Conservation (phyloP, 2,888 invertebrate species). For the Ophion ventricosus region DNA sequence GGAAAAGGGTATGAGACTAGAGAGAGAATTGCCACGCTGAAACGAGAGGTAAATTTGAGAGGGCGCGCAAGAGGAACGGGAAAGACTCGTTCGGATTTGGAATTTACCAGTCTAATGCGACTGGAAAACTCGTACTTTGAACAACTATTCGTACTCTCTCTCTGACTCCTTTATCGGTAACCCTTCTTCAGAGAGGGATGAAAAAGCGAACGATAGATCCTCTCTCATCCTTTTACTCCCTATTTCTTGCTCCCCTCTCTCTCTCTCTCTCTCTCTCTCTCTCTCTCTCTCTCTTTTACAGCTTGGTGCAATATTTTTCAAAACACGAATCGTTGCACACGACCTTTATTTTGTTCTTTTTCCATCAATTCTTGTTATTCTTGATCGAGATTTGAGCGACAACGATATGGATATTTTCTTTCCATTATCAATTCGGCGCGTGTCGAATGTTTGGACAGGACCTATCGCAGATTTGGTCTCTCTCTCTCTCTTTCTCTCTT, state of each 20-base stretch:
- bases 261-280: neutral
- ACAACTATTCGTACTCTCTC: conserved; percentile 51
- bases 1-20: conserved; percentile 23
- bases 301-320: conserved; percentile 13
- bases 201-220: too few species aligned
- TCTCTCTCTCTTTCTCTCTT: neutral
- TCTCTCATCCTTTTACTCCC: too few species aligned
- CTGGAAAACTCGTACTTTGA: conserved; percentile 69
- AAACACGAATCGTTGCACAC: conserved; percentile 1
- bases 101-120: conserved; percentile 77
- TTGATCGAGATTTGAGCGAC: conserved; percentile 34
- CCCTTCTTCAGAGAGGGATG: too few species aligned
- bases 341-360: conserved; percentile 20
- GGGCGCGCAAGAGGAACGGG: conserved; percentile 51
- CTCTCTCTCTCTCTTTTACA: neutral
- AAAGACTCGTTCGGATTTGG: conserved; percentile 68
- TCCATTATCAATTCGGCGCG: conserved; percentile 62
- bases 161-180: too few species aligned
- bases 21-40: conserved; percentile 38
- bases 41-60: conserved; percentile 55
- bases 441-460: conserved; percentile 58
- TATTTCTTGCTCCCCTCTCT: too few species aligned
- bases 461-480: neutral
- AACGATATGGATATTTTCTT: conserved; percentile 51
- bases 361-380: conserved; percentile 24